phyloP scores from a whole-genome alignment of 1,140 invertebrate species.

The Cotesia vestalis region DNA sequence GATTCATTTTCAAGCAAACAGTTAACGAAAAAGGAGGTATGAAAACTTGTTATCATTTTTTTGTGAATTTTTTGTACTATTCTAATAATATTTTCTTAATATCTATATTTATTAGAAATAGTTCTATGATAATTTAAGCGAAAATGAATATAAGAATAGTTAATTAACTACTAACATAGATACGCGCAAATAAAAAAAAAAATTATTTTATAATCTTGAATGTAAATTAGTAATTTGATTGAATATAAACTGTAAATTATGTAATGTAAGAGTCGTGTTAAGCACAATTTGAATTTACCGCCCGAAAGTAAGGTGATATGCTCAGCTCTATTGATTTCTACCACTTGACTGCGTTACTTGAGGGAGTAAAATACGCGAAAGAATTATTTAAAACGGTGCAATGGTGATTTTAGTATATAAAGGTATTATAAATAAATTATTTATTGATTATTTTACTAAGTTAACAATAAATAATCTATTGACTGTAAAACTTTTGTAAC shows the following conservation, averaged over 20 bases:
- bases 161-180: too few species aligned
- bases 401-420: constrained; percentile 55
- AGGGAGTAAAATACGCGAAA: constrained; percentile 9
- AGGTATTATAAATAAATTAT: constrained; percentile 43
- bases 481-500: neutral
- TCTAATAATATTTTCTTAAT: neutral
- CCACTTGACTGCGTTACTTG: constrained; percentile 22
- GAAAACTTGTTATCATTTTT: constrained; percentile 5
- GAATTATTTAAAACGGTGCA: constrained; percentile 25
- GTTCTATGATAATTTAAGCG: too few species aligned
- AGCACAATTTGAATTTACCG: constrained; percentile 46
- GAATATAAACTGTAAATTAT: neutral
- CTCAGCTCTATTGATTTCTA: constrained; percentile 52
- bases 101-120: too few species aligned
- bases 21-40: constrained; percentile 1
- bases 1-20: constrained; percentile 4
- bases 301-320: constrained; percentile 44
- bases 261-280: neutral
- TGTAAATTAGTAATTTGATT: constrained; percentile 1
- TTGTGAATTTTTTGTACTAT: neutral
- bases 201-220: neutral
- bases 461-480: neutral
- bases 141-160: too few species aligned
- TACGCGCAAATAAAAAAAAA: too few species aligned
- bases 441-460: neutral